Conservation (phyloP, 1,140 invertebrate genomes). For the Bombus impatiens region DNA sequence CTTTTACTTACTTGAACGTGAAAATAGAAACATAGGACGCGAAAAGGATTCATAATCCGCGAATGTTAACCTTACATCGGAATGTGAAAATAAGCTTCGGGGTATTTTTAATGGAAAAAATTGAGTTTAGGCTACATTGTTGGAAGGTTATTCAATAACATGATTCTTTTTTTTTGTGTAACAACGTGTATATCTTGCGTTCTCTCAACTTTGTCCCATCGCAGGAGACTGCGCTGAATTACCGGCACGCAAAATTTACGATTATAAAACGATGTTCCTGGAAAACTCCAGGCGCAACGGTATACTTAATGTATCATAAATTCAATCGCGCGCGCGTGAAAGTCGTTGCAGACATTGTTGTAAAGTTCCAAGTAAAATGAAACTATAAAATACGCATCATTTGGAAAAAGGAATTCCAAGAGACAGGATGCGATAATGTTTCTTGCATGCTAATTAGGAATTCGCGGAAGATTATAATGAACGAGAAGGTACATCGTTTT, state of each 20-base stretch:
- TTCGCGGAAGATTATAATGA: background rate
- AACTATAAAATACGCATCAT: background rate
- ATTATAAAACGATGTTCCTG: background rate
- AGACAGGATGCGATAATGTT: background rate
- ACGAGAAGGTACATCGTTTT: background rate
- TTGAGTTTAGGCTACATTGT: too few species aligned
- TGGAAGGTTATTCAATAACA: too few species aligned
- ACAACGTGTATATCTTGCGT: background rate
- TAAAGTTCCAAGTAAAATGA: background rate
- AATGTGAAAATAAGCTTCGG: too few species aligned
- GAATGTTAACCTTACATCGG: too few species aligned
- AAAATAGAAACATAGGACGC: too few species aligned
- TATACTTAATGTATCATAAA: background rate
- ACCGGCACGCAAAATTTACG: background rate
- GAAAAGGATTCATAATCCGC: too few species aligned
- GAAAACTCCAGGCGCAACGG: background rate
- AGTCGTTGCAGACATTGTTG: background rate
- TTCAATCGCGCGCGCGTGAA: background rate
- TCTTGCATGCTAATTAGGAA: background rate
- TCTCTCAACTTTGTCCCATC: background rate
- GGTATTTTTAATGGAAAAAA: too few species aligned
- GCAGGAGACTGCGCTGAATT: background rate
- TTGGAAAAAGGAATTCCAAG: background rate
- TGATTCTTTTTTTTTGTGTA: too few species aligned
- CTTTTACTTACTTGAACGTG: too few species aligned